A percentile compares a stretch with the other conserved stretches of the same genome.
Conservation (phyloP, 2,113 vertebrate species). For the Elachura formosa region DNA sequence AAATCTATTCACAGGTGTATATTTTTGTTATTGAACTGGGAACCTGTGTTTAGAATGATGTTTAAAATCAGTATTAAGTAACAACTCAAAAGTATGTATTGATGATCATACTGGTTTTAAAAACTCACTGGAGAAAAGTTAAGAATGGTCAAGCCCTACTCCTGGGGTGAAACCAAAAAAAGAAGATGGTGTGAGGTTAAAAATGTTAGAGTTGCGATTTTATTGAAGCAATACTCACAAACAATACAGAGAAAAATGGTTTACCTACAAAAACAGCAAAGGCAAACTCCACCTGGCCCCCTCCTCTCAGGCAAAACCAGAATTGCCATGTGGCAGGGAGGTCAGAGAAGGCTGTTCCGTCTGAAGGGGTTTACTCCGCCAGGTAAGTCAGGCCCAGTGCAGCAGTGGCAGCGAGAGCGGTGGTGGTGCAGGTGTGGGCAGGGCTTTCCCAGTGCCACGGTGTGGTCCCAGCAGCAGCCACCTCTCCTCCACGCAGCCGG, state of each 20-base stretch:
- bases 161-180: neutral
- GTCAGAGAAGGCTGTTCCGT: rapidly evolving
- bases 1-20: neutral
- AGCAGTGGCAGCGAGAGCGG: neutral
- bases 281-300: neutral
- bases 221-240: neutral
- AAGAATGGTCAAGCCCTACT: neutral
- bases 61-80: neutral
- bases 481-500: rapidly evolving
- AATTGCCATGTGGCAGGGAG: neutral
- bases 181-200: neutral
- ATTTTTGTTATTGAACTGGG: neutral
- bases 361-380: neutral
- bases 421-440: rapidly evolving
- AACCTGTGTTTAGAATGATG: neutral
- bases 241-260: neutral
- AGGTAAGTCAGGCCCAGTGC: neutral
- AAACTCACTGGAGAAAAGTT: neutral
- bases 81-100: neutral
- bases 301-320: neutral
- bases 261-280: neutral
- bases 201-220: neutral
- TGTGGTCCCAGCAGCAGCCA: neutral
- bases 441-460: neutral
- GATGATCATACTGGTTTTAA: neutral